Evolutionary conservation across 1,140 invertebrate genomes (phyloP).

Genomic region (Drosophila lowei): DNA sequence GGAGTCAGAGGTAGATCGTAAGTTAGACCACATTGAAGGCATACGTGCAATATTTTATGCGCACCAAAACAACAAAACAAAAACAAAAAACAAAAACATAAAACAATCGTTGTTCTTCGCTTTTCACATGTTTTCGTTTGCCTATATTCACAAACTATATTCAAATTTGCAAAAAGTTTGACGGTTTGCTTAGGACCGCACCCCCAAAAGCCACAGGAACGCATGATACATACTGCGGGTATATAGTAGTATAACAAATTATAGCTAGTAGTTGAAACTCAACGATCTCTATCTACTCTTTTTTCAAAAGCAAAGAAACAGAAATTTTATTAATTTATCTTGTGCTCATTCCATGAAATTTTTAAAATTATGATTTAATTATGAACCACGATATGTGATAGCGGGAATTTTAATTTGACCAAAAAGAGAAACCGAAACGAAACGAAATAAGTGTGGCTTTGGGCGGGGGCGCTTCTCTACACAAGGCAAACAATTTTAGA

Average conservation of each 20-base stretch:
- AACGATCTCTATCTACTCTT: slow-evolving; percentile 77
- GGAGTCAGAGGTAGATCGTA: slow-evolving; percentile 48
- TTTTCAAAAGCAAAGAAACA: slow-evolving; percentile 62
- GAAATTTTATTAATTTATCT: slow-evolving; percentile 74
- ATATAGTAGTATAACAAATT: slow-evolving; percentile 54
- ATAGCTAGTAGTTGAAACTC: slow-evolving; percentile 71
- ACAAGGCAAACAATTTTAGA: slow-evolving; percentile 38
- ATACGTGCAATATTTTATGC: slow-evolving; percentile 36
- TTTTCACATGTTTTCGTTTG: slow-evolving; percentile 26
- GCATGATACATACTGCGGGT: slow-evolving; percentile 26
- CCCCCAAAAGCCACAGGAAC: slow-evolving; percentile 60
- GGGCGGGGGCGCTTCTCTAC: slow-evolving; percentile 30
- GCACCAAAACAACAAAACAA: slow-evolving; percentile 18
- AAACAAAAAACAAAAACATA: not conserved
- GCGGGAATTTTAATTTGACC: slow-evolving; percentile 76
- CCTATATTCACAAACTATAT: slow-evolving; percentile 23
- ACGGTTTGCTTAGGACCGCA: slow-evolving; percentile 48
- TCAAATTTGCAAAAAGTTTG: slow-evolving; percentile 11
- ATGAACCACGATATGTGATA: slow-evolving; percentile 75
- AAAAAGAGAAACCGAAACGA: slow-evolving; percentile 46
- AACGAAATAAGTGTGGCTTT: slow-evolving; percentile 56
- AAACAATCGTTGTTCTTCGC: slow-evolving; percentile 21
- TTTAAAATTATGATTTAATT: slow-evolving; percentile 63
- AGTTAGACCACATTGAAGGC: slow-evolving; percentile 47
- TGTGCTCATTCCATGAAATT: slow-evolving; percentile 78